Base-by-base conservation (phyloP, 2,797 vertebrate species). In the Diplodus puntazzo region DNA sequence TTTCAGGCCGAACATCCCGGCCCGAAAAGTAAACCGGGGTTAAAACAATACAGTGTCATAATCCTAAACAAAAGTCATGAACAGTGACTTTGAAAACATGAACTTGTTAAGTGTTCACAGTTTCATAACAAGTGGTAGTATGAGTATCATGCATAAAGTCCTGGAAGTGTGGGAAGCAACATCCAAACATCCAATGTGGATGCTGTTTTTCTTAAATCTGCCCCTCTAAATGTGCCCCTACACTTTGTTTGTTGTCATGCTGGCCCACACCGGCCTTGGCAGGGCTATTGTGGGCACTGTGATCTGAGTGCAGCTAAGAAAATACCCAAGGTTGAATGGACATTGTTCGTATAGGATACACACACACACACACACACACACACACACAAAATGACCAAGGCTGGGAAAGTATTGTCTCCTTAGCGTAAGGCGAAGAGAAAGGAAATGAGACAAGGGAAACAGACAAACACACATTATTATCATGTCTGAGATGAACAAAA, bases 371-470 rank as follows among this genome's bases (percentile, higher is more conserved):
- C 64, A 53, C 39, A 63, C 49, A 81, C 69, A 55, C 50, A 69
- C 34, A 76, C 64, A 53, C 39, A 63, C 49, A 81, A 23, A 83
- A 53, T 48, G 70, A 76, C 59, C 75, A 86, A 88, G 84, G 86
- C 85, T 90, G 79, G 68, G 71, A 82, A 79, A 46, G 58, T 65
- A 86, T 90, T 88, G 85, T 94, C 87, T 91, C 75, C 53, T 82
- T 81, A 81, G 67, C 71, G 64, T 71, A 71, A 77, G 73, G 81
- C 70, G 57, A 21, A 70, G 73, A 69, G 50, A 85, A 34, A 86
- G 87, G 83, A 90, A 88, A 79, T 65, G 42, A 79, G 75, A 71
- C 20, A 13, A 65, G 11, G 77, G 69, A 80, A 75, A 77, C 50
- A 27, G 13, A 85, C 46, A 70, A 52, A 74, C 34, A 69, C 30